Evolutionary conservation across 2,888 invertebrate genomes (phyloP), one percentile per base, ranked within the genome.

Genomic region (Saturnia pavonia): DNA sequence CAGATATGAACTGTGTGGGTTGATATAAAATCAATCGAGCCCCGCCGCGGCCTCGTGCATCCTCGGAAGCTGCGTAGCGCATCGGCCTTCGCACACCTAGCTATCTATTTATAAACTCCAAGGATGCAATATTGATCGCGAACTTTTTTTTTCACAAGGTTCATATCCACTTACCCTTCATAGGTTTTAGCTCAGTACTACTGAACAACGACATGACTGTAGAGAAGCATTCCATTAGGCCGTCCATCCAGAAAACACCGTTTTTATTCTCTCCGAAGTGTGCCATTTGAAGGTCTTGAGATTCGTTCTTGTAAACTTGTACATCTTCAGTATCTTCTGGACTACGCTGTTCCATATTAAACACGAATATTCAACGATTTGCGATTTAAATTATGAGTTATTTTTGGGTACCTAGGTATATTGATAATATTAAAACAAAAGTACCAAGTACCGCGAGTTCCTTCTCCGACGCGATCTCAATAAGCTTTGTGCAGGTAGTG

Each of bases 121-220:
- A 57, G 71, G 67, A 34, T 22, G 42, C 67, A 25, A 48, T 67
- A 72, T 71, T 73, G 48, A 60, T 75, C 69, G 25, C 40, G 14
- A 45, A 14, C 19, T 51, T 65, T 63, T 69, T 57, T 69, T 69
- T 11, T 22, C 65, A 11, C 0, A 63, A 40, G 14, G 40, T 65
- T 45, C 40, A 65, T 48, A 42, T 54, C 70, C 60, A 57, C 79
- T 85, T 83, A 96, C 96, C 96, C 94, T 95, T 93, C 72, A 89
- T 87, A 74, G 94, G 94, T 84, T 96, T 97, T 73, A 95, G 95
- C 82, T 97, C 97, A 0, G 96, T 94, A 19, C 96, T 96, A 87
- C 97, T 97, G 72, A 98, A 97, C 78, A 98, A 95, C n/a, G 97
- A 96, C 88, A 97, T 95, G 14, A 99, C 96, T 0, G 98, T 98